phyloP scores from a whole-genome alignment of 2,797 vertebrate genomes.

The Rhynchonycteris naso region DNA sequence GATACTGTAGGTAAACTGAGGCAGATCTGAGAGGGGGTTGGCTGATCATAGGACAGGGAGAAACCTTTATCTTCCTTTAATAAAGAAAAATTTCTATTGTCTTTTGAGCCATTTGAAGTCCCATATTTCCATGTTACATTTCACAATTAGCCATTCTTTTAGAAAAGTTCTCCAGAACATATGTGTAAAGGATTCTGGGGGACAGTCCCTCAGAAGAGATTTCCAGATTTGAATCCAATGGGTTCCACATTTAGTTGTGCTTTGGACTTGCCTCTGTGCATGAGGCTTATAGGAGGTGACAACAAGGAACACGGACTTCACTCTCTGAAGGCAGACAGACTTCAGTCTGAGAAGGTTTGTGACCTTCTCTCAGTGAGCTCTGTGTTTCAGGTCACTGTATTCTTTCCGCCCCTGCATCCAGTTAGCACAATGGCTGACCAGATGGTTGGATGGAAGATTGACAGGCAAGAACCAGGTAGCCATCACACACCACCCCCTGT shows the following conservation, averaged over 20 bases:
- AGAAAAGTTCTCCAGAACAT: not conserved
- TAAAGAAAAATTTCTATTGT: not conserved
- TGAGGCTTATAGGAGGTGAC: not conserved
- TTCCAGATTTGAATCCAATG: not conserved
- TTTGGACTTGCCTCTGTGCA: not conserved
- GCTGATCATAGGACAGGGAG: not conserved
- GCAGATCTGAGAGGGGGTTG: not conserved
- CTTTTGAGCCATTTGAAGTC: slow-evolving; percentile 23
- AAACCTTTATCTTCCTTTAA: not conserved
- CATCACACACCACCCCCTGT: not conserved
- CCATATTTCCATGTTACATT: not conserved
- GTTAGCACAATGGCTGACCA: not conserved
- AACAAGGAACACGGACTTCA: fast-evolving
- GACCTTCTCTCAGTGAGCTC: not conserved
- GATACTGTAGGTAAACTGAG: not conserved
- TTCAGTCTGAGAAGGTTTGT: not conserved
- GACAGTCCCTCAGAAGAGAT: not conserved
- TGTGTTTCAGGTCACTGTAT: not conserved
- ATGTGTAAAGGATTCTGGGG: not conserved
- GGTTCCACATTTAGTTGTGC: not conserved
- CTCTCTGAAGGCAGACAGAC: not conserved
- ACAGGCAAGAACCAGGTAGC: not conserved
- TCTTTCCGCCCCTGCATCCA: not conserved
- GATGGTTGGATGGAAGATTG: not conserved
- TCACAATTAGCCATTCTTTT: not conserved